Base-by-base conservation (phyloP, 2,113 vertebrate genomes). In the Onychostruthus taczanowskii region DNA sequence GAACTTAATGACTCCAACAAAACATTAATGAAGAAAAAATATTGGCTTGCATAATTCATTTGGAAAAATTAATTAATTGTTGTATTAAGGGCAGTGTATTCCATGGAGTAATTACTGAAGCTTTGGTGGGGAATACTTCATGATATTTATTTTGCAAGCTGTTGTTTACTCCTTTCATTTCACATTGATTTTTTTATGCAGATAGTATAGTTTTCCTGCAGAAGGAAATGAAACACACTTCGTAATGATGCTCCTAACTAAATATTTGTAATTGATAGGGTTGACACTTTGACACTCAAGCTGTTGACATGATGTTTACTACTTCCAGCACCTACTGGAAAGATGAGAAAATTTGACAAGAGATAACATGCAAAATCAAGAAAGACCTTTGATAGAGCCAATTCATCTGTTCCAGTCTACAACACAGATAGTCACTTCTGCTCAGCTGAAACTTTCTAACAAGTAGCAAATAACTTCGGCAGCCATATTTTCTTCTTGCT, bases 1-100 rank as follows among this genome's bases (percentile, higher is more conserved):
- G 96, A 96, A 97, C 89, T 94, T 97, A 98, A 98, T 97, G 95
- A 96, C 86, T 98, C 90, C 87, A 95, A 97, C 96, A 97, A 98
- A 97, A 95, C 84, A 94, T 96, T 97, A 97, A 97, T 97, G 96
- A 96, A 97, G 94, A 96, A 94, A 98, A 98, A 97, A 97, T 96
- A 97, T 96, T 97, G 94, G 86, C 88, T 94, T 97, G 94, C 93
- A 96, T 97, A 97, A 97, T 98, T 98, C 94, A 97, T 97, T 97
- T 97, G 87, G 88, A 97, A 97, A 97, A 97, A 95, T 95, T 98
- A 98, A 98, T 98, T 98, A 98, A 98, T 97, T 97, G 93, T 95
- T 97, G 58, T 97, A 96, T 97, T 97, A 98, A 97, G 96, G 93
- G 84, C 94, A 97, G 87, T 68, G 87, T 97, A 81, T 93, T 97